Evolutionary conservation across 1,140 invertebrate genomes (phyloP).

Genomic region (Drosophila kanapiae): DNA sequence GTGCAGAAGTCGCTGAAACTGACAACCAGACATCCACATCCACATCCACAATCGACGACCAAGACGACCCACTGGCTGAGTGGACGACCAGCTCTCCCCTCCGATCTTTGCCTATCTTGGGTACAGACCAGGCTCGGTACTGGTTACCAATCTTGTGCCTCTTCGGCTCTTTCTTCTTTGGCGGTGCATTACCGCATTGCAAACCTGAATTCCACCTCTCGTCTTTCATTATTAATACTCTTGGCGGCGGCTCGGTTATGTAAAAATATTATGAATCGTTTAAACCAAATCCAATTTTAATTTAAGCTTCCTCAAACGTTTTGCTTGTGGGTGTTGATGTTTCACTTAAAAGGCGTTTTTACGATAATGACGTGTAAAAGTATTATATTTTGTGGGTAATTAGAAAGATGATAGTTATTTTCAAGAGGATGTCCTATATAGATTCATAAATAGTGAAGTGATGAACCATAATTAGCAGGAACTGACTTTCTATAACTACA

Average conservation of each 20-base stretch:
- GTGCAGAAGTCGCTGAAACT: slow-evolving; percentile 55
- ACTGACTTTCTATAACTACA: background rate
- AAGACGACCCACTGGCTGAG: slow-evolving; percentile 50
- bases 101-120: background rate
- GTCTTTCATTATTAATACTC: slow-evolving; percentile 55
- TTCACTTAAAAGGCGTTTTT: background rate
- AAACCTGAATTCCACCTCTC: slow-evolving; percentile 80
- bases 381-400: background rate
- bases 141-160: slow-evolving; percentile 26
- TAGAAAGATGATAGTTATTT: background rate
- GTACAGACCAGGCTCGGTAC: slow-evolving; percentile 7
- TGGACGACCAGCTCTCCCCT: slow-evolving; percentile 16
- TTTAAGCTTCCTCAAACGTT: background rate
- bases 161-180: slow-evolving; percentile 21
- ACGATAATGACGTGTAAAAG: background rate
- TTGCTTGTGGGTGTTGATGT: background rate
- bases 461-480: too few species aligned
- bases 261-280: slow-evolving; percentile 26
- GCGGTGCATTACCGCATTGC: slow-evolving; percentile 79
- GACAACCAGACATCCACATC: slow-evolving; percentile 31
- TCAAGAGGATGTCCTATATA: too few species aligned
- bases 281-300: slow-evolving; percentile 16
- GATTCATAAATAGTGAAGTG: background rate
- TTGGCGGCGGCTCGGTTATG: slow-evolving; percentile 9
- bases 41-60: slow-evolving; percentile 28